These are phyloP conservation scores for Hemiscyllium ocellatum DNA, from an alignment of 2,113 vertebrate species.

Conservation along the genomic window DNA sequence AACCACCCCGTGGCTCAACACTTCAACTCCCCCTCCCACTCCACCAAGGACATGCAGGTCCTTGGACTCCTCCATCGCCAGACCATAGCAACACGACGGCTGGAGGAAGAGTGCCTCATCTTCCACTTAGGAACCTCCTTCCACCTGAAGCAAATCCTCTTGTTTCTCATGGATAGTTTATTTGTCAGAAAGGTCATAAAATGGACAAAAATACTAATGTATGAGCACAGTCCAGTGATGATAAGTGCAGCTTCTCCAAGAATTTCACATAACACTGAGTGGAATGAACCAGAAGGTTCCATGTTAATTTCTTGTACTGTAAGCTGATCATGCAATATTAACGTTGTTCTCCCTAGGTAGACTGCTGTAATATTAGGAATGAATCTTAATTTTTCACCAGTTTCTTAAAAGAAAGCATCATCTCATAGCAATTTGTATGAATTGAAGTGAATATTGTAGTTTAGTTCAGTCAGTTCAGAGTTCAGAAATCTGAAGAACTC, in stretches of 20 bases:
- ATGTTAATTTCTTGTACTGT: not conserved
- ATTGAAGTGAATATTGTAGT: not conserved
- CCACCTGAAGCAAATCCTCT: not conserved
- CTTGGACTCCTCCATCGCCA: too few relatives aligned
- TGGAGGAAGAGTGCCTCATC: too few relatives aligned
- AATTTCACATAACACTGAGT: not conserved
- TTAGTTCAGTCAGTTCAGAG: not conserved
- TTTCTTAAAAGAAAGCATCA: not conserved
- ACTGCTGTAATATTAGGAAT: not conserved
- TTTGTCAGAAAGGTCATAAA: not conserved
- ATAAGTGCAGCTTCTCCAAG: not conserved
- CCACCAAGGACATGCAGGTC: too few relatives aligned
- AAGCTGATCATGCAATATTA: not conserved
- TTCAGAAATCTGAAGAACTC: not conserved
- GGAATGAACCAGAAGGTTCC: not conserved
- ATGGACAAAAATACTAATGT: not conserved
- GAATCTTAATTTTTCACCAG: not conserved
- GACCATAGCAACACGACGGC: too few relatives aligned
- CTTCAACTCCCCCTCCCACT: too few relatives aligned
- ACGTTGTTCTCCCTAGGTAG: not conserved
- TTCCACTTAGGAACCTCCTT: too few relatives aligned
- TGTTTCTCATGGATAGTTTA: too few relatives aligned
- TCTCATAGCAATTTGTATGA: not conserved
- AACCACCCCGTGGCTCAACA: too few relatives aligned
- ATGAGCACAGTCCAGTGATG: not conserved